These are phyloP conservation scores for Cheilosia scutellata DNA, from an alignment of 2,888 invertebrate genomes.

Conservation along the genomic window DNA sequence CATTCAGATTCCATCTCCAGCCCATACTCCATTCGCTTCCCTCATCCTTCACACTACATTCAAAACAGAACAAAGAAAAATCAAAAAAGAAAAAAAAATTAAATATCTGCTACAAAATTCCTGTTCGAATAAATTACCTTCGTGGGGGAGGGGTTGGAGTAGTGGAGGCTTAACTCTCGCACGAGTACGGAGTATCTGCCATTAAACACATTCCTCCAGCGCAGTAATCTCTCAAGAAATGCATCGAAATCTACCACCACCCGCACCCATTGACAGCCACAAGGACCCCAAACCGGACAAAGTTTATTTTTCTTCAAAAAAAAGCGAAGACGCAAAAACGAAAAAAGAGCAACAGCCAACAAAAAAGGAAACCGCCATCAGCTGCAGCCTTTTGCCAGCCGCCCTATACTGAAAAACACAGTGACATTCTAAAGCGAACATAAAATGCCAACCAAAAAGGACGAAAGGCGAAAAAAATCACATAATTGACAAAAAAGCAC, in stretches of 20 bases:
- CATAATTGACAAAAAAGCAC: conserved; percentile 61
- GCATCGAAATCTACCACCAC: conserved; percentile 52
- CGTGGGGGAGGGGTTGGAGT: background rate
- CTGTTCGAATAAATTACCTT: conserved; percentile 75
- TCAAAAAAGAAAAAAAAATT: conserved; percentile 31
- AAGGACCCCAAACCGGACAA: conserved; percentile 66
- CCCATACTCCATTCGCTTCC: background rate
- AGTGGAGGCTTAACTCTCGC: background rate
- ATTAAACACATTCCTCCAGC: conserved; percentile 70
- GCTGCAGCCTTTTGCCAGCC: conserved; percentile 68
- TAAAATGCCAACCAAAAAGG: conserved; percentile 67
- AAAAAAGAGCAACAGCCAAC: conserved; percentile 7
- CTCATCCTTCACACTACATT: conserved; percentile 21
- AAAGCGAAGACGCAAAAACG: conserved; percentile 3
- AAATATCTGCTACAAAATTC: conserved; percentile 72
- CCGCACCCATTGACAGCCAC: conserved; percentile 72
- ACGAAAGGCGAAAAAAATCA: conserved; percentile 45
- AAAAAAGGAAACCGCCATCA: conserved; percentile 56
- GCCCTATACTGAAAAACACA: conserved; percentile 34
- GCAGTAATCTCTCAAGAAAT: conserved; percentile 73
- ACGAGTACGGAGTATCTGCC: conserved; percentile 35
- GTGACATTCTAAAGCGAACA: conserved; percentile 73
- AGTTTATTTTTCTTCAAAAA: conserved; percentile 45
- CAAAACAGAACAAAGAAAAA: conserved; percentile 52
- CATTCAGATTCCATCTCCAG: conserved; percentile 64